phyloP scores from a whole-genome alignment of 2,797 vertebrate genomes.

The Lagodon rhomboides region DNA sequence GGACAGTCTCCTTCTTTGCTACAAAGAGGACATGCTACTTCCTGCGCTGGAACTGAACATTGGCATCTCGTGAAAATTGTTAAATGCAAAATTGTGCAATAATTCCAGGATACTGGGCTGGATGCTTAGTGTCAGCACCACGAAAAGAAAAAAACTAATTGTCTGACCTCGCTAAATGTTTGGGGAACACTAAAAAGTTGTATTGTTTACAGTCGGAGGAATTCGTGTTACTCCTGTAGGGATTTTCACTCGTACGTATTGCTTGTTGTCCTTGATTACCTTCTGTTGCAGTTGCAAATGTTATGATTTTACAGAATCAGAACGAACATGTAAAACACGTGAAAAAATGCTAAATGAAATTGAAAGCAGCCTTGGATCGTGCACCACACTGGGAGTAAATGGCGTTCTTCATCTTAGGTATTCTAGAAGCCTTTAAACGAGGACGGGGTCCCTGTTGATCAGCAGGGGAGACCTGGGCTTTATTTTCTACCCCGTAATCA shows the following conservation, averaged over 20 bases:
- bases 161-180: background rate
- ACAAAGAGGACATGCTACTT: too few relatives aligned
- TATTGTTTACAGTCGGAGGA: background rate
- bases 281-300: too few relatives aligned
- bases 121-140: background rate
- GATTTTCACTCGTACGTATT: background rate
- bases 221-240: background rate
- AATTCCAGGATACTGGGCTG: background rate
- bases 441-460: conserved; percentile 23
- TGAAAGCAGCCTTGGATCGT: background rate
- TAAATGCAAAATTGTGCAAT: background rate
- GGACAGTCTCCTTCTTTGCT: too few relatives aligned
- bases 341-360: background rate
- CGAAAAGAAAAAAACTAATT: background rate
- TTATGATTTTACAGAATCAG: background rate
- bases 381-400: background rate
- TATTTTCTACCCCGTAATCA: conserved; percentile 54
- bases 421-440: conserved; percentile 1
- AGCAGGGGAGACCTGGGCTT: conserved; percentile 39
- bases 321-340: background rate
- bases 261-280: background rate
- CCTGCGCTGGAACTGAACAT: too few relatives aligned
- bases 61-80: background rate
- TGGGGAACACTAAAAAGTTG: too few relatives aligned
- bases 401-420: background rate